phyloP scores from a whole-genome alignment of 2,113 vertebrate genomes.

The Syrrhaptes paradoxus region DNA sequence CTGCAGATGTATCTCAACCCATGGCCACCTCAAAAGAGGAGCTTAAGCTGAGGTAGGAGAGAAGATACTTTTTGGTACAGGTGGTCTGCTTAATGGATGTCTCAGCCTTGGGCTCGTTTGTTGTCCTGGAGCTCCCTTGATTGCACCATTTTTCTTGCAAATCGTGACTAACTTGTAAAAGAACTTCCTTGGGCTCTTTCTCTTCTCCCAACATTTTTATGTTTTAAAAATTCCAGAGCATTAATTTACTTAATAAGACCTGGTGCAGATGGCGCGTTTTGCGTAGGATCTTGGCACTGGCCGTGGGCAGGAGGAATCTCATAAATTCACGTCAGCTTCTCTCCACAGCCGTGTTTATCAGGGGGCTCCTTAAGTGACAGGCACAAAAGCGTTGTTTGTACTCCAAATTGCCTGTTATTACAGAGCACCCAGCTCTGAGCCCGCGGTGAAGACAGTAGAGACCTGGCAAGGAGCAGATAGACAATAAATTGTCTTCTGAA shows the following conservation, averaged over 20 bases:
- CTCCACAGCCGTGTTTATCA: constrained; percentile 68
- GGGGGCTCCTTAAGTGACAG: constrained; percentile 59
- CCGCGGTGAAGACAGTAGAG: constrained; percentile 10
- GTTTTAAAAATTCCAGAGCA: constrained; percentile 45
- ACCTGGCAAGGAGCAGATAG: constrained; percentile 46
- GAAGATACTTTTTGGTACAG: background rate
- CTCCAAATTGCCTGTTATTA: constrained; percentile 57
- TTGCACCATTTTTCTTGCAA: constrained; percentile 64
- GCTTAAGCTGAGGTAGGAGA: background rate
- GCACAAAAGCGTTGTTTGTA: constrained; percentile 58
- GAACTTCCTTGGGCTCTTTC: constrained; percentile 6
- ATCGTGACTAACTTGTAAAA: constrained; percentile 40
- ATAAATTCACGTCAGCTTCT: constrained; percentile 68
- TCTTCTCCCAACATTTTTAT: background rate
- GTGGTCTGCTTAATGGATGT: background rate
- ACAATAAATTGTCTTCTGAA: constrained; percentile 38
- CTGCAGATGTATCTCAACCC: background rate
- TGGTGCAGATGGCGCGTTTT: constrained; percentile 61
- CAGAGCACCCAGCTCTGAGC: background rate
- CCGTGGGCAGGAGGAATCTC: constrained; percentile 53
- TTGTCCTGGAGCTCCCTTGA: background rate
- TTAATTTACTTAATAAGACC: constrained; percentile 73
- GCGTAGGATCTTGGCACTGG: constrained; percentile 55
- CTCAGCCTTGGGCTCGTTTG: background rate
- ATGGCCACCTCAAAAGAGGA: background rate